Evolutionary conservation across 53 echinoderm and acorn worm genomes (phyloP).

Genomic region (Paracentrotus lividus): DNA sequence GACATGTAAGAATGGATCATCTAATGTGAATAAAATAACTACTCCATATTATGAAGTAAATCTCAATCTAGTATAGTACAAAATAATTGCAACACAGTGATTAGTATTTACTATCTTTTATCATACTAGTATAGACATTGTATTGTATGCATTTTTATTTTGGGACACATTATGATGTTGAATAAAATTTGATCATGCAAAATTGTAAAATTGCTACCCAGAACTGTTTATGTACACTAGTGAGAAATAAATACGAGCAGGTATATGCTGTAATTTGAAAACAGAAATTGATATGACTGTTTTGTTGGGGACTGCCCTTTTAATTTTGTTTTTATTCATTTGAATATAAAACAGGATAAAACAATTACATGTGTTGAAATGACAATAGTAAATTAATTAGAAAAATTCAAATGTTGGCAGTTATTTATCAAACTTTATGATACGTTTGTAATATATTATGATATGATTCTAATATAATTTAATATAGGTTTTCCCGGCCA

Average conservation of each 20-base stretch:
- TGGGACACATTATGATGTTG: background rate
- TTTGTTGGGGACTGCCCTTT: background rate
- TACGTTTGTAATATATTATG: too few relatives aligned
- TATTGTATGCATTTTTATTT: slow-evolving; percentile 1
- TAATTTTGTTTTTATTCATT: too few relatives aligned
- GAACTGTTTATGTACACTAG: background rate
- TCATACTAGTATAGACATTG: background rate
- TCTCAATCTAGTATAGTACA: background rate
- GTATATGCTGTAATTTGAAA: slow-evolving; percentile 1
- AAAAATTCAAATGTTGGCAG: too few relatives aligned
- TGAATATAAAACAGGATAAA: too few relatives aligned
- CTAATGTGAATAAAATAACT: background rate
- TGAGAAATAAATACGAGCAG: background rate
- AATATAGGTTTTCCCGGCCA: too few relatives aligned
- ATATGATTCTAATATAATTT: too few relatives aligned
- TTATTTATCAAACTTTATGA: too few relatives aligned
- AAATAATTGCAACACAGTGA: background rate
- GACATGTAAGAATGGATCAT: background rate
- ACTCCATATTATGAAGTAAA: background rate
- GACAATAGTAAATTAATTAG: too few relatives aligned
- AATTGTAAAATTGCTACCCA: slow-evolving; percentile 9
- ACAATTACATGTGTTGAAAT: too few relatives aligned
- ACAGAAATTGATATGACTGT: background rate
- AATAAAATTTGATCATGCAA: slow-evolving; percentile 22
- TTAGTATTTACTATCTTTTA: background rate